A percentile compares a stretch with the other conserved stretches of the same genome.
These are phyloP conservation scores for Reticulitermes lucifugus DNA, from an alignment of 2,888 invertebrate genomes.

Conservation along the genomic window DNA sequence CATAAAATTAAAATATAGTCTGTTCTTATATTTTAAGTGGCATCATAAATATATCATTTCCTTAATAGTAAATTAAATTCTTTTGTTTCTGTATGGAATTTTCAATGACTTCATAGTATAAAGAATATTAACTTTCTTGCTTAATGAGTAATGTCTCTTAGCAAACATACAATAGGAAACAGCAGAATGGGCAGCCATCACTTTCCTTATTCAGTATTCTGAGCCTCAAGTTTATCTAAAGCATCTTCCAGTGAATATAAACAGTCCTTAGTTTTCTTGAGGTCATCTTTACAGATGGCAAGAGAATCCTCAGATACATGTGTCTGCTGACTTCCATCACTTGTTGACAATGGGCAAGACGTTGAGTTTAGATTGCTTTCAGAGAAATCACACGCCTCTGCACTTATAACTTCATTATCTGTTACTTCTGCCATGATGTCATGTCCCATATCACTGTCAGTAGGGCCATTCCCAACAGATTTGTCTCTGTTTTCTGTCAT, in stretches of 20 bases:
- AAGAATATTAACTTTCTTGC: background rate
- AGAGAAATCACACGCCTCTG: background rate
- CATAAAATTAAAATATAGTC: too few species aligned
- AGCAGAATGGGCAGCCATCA: background rate
- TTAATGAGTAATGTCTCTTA: background rate
- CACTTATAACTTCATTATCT: background rate
- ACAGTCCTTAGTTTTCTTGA: slow-evolving; percentile 3
- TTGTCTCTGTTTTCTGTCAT: too few species aligned
- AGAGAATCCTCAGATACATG: background rate
- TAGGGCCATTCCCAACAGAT: background rate
- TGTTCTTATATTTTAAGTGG: too few species aligned
- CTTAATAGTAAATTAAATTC: background rate
- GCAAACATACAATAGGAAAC: background rate
- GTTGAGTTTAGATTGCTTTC: background rate
- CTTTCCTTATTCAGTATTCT: slow-evolving; percentile 2
- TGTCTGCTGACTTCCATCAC: background rate
- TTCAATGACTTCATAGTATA: background rate
- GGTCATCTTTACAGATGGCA: background rate
- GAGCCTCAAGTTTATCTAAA: slow-evolving; percentile 1
- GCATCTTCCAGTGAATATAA: slow-evolving; percentile 24
- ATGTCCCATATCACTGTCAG: background rate
- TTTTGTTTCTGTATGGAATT: background rate
- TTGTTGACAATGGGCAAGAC: background rate
- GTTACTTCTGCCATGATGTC: background rate
- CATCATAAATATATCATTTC: background rate